Percentiles rank a stretch among this genome's conserved stretches.
These are phyloP conservation scores for Hippocampus zosterae DNA, from an alignment of 2,113 vertebrate species.

Conservation along the genomic window DNA sequence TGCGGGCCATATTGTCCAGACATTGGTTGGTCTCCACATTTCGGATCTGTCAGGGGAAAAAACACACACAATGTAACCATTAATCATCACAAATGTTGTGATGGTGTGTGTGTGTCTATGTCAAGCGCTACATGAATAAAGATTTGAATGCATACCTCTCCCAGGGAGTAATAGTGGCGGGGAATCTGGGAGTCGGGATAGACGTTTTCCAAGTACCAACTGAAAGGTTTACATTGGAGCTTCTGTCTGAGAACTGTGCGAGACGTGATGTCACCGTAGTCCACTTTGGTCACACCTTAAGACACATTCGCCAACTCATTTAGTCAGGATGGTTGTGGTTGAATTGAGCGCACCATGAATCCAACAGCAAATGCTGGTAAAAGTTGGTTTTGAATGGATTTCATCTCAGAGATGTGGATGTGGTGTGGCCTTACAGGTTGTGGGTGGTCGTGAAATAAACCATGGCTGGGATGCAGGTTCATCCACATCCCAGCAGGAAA, in stretches of 20 bases:
- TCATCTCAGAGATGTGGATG: background rate
- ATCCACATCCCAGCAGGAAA: too few species aligned
- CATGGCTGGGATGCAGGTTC: too few species aligned
- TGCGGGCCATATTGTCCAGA: constrained; percentile 99
- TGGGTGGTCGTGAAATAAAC: too few species aligned
- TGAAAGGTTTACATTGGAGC: constrained; percentile 96
- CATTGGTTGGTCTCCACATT: constrained; percentile 99
- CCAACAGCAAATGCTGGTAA: background rate
- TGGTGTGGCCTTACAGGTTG: too few species aligned
- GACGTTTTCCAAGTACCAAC: constrained; percentile 96
- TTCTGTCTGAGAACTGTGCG: constrained; percentile 86
- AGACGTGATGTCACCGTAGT: constrained; percentile 93
- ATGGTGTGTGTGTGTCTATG: constrained; percentile 20
- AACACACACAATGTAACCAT: constrained; percentile 6
- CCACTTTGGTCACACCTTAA: constrained; percentile 97
- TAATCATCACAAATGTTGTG: background rate
- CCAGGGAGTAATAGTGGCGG: constrained; percentile 94
- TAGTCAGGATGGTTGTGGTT: background rate
- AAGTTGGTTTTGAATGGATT: background rate
- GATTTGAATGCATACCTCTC: constrained; percentile 78
- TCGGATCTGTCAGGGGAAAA: constrained; percentile 78
- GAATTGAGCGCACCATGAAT: background rate
- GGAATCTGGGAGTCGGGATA: constrained; percentile 99
- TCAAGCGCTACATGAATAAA: background rate
- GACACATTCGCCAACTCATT: constrained; percentile 18